Evolutionary conservation across 2,888 invertebrate genomes (phyloP).

Genomic region (Calliopum simillimum): DNA sequence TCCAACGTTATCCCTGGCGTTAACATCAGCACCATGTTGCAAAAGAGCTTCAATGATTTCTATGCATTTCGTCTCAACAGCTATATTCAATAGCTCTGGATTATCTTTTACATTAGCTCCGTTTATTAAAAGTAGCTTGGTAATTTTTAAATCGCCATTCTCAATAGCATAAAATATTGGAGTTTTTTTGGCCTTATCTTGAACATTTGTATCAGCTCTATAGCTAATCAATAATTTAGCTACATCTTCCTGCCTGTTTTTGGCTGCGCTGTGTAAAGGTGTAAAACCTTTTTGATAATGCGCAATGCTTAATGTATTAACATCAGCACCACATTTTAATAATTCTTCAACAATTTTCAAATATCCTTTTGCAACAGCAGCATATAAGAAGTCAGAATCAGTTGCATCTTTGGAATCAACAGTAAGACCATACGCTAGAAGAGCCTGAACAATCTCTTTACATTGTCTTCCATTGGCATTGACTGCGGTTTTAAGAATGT

Average conservation of each 20-base stretch:
- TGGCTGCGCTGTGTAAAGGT: too few species aligned
- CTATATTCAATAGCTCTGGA: neutral
- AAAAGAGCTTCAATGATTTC: slow-evolving; percentile 13
- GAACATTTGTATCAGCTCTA: slow-evolving; percentile 5
- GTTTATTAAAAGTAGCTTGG: slow-evolving; percentile 15
- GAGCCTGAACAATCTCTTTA: neutral
- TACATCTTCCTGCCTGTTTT: neutral
- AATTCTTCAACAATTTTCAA: slow-evolving; percentile 9
- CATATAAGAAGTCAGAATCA: neutral
- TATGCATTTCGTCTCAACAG: neutral
- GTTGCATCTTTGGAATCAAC: neutral
- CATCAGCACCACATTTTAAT: slow-evolving; percentile 7
- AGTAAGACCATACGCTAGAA: neutral
- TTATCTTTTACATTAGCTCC: too few species aligned
- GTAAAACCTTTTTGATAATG: neutral
- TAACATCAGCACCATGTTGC: too few species aligned
- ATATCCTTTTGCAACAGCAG: slow-evolving; percentile 3
- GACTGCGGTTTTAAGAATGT: neutral
- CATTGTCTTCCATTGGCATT: neutral
- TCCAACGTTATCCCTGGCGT: neutral
- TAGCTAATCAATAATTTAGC: slow-evolving; percentile 6
- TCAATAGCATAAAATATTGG: slow-evolving; percentile 6
- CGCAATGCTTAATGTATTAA: neutral
- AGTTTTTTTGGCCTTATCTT: neutral
- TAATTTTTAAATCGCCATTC: neutral